Evolutionary conservation across 2,888 invertebrate species (phyloP).

Genomic region (Drosophila demipolita): DNA sequence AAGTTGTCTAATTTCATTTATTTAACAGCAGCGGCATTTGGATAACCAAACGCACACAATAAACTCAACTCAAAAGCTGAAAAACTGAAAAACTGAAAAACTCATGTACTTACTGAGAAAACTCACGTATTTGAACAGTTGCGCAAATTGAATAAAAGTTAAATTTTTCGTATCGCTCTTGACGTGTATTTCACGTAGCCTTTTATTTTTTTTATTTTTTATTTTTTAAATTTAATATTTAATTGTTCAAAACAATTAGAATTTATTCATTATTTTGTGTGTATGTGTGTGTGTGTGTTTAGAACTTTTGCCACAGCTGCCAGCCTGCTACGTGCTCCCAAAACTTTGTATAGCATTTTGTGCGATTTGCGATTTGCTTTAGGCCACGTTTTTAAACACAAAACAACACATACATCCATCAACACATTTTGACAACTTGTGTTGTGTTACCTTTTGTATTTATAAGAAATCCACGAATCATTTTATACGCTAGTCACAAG

Average conservation of each 20-base stretch:
- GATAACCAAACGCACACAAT: slow-evolving; percentile 17
- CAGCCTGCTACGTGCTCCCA: slow-evolving; percentile 58
- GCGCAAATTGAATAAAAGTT: slow-evolving; percentile 68
- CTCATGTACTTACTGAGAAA: slow-evolving; percentile 20
- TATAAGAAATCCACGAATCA: slow-evolving; percentile 13
- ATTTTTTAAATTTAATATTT: slow-evolving; percentile 68
- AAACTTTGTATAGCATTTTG: slow-evolving; percentile 39
- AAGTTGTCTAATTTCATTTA: slow-evolving; percentile 79
- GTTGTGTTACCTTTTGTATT: slow-evolving; percentile 5
- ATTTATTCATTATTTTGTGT: slow-evolving; percentile 73
- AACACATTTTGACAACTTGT: slow-evolving; percentile 23
- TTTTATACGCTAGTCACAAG: slow-evolving; percentile 22
- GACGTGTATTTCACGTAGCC: slow-evolving; percentile 29
- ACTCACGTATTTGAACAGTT: slow-evolving; percentile 63
- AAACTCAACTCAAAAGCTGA: slow-evolving; percentile 6
- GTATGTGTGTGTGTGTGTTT: slow-evolving; percentile 13
- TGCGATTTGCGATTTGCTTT: slow-evolving; percentile 36
- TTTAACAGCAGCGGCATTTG: slow-evolving; percentile 66
- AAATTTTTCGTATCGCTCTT: slow-evolving; percentile 29
- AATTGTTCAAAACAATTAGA: slow-evolving; percentile 80
- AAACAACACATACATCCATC: slow-evolving; percentile 38
- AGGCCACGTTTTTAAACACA: slow-evolving; percentile 26
- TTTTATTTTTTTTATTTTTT: slow-evolving; percentile 38
- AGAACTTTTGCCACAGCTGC: slow-evolving; percentile 59
- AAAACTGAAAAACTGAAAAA: slow-evolving; percentile 13